These are phyloP conservation scores for Sebastes alutus DNA, from an alignment of 2,797 vertebrate genomes.

Conservation along the genomic window DNA sequence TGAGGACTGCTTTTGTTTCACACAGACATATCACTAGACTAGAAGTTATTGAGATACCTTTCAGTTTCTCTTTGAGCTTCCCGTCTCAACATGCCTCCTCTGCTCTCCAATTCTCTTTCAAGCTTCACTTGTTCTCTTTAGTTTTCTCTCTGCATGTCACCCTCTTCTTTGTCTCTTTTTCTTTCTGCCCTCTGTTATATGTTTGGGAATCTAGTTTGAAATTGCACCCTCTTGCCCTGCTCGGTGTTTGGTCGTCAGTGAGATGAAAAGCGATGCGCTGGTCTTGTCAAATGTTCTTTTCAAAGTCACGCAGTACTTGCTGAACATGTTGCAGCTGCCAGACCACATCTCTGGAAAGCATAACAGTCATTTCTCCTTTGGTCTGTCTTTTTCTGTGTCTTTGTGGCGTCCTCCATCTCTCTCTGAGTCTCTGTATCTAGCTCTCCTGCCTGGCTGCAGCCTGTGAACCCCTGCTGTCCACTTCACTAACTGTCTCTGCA, in stretches of 20 bases:
- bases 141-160: constrained; percentile 25
- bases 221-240: constrained; percentile 5
- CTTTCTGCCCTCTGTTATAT: constrained; percentile 10
- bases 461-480: constrained; percentile 43
- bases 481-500: constrained; percentile 31
- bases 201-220: constrained; percentile 22
- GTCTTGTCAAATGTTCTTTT: constrained; percentile 30
- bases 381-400: not conserved
- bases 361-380: constrained; percentile 10
- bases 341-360: not conserved
- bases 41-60: constrained; percentile 18
- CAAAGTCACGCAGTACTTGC: constrained; percentile 16
- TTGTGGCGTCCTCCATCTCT: not conserved
- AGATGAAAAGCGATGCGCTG: constrained; percentile 35
- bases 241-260: constrained; percentile 22
- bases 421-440: not conserved
- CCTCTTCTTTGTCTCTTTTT: not conserved
- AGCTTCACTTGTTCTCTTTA: constrained; percentile 46
- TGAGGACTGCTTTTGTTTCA: constrained; percentile 13
- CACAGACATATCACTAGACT: not conserved
- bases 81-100: constrained; percentile 12
- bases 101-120: constrained; percentile 63
- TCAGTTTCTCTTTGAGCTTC: constrained; percentile 40
- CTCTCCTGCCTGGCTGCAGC: constrained; percentile 10
- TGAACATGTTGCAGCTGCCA: constrained; percentile 31